phyloP scores from a whole-genome alignment of 2,113 vertebrate genomes.

The Toxostoma redivivum region DNA sequence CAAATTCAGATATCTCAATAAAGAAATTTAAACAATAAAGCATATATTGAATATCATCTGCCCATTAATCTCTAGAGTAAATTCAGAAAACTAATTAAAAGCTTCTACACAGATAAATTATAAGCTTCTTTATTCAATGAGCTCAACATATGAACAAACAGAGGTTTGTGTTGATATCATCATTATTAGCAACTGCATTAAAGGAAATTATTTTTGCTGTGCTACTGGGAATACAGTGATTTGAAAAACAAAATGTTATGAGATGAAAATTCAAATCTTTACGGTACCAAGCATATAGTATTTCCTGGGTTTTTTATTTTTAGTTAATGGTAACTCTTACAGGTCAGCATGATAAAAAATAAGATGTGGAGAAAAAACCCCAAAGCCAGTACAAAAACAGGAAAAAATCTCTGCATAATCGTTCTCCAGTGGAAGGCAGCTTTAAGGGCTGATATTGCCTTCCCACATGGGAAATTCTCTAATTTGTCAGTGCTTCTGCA shows the following conservation, averaged over 20 bases:
- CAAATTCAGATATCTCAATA: constrained; percentile 25
- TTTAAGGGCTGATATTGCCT: rapidly evolving
- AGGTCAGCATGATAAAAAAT: background rate
- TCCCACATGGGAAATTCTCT: background rate
- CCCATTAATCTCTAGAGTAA: constrained; percentile 56
- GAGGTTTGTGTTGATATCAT: constrained; percentile 36
- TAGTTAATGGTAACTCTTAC: background rate
- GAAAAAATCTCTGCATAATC: background rate
- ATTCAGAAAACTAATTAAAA: constrained; percentile 65
- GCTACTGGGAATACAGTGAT: constrained; percentile 45
- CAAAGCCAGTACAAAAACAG: background rate
- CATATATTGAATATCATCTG: constrained; percentile 49
- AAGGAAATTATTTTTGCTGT: constrained; percentile 35
- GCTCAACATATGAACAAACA: constrained; percentile 47
- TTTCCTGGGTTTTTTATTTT: background rate
- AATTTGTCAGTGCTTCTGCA: background rate
- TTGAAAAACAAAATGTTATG: constrained; percentile 39
- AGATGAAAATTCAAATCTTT: background rate
- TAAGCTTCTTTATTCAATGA: constrained; percentile 55
- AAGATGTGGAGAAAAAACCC: background rate
- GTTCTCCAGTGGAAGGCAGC: background rate
- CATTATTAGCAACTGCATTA: constrained; percentile 56
- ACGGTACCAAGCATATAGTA: background rate
- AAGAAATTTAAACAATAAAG: constrained; percentile 54
- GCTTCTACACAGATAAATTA: constrained; percentile 55